Percentiles rank a stretch among this genome's conserved stretches.
Conservation (phyloP, 2,113 vertebrate genomes). For the Spea multiplicata region DNA sequence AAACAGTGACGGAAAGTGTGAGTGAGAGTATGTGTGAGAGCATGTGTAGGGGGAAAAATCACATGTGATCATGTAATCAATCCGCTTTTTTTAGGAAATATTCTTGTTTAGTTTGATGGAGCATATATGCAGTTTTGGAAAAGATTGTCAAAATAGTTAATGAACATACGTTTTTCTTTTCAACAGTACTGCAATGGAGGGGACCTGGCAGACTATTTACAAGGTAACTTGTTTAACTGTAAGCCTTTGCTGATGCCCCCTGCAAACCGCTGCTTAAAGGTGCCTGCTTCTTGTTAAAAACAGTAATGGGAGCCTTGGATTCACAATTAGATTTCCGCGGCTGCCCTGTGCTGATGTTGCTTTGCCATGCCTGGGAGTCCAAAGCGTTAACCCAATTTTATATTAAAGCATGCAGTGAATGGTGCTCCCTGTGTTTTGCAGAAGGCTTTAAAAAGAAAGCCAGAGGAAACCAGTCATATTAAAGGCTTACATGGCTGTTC, state of each 20-base stretch:
- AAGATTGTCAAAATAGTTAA: neutral
- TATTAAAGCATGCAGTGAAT: neutral
- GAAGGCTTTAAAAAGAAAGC: too few relatives aligned
- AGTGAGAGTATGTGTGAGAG: too few relatives aligned
- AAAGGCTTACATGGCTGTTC: too few relatives aligned
- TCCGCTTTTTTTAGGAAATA: too few relatives aligned
- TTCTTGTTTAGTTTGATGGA: too few relatives aligned
- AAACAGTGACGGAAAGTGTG: too few relatives aligned
- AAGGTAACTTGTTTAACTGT: conserved; percentile 74
- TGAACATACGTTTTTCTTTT: conserved; percentile 39
- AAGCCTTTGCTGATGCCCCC: conserved; percentile 7
- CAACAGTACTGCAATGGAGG: conserved; percentile 95
- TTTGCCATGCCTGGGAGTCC: neutral
- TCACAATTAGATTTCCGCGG: conserved; percentile 16
- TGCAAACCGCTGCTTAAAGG: neutral
- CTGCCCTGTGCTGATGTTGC: neutral
- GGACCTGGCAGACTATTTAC: conserved; percentile 96
- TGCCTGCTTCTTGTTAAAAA: neutral
- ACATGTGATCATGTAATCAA: too few relatives aligned
- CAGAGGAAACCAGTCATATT: too few relatives aligned
- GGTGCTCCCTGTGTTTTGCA: too few relatives aligned
- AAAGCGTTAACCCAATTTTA: neutral
- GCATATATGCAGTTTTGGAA: too few relatives aligned
- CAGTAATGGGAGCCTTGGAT: conserved; percentile 28
- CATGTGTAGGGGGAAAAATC: too few relatives aligned